These are phyloP conservation scores for Manis pentadactyla DNA, from an alignment of 2,797 vertebrate genomes.

Conservation along the genomic window DNA sequence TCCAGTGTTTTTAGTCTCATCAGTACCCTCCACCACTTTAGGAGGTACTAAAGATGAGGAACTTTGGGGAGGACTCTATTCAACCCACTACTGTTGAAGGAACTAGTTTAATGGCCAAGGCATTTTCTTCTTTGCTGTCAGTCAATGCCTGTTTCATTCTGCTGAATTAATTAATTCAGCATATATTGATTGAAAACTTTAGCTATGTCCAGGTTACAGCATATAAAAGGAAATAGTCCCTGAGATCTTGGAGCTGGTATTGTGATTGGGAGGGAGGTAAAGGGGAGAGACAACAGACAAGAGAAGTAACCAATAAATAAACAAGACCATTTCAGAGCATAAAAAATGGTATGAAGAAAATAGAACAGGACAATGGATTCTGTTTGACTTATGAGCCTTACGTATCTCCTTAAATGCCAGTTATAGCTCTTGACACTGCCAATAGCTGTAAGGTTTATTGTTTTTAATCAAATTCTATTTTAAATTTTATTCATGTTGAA, in stretches of 20 bases:
- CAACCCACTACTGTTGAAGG: background rate
- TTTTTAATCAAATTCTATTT: slow-evolving; percentile 9
- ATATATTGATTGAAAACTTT: background rate
- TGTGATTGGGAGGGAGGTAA: background rate
- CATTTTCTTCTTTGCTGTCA: background rate
- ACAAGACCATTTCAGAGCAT: background rate
- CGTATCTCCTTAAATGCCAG: background rate
- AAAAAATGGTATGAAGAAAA: background rate
- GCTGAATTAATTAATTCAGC: background rate
- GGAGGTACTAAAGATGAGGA: background rate
- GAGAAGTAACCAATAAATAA: background rate
- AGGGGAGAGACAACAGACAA: background rate
- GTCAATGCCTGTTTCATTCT: background rate
- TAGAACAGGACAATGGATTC: background rate
- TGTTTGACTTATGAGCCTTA: background rate
- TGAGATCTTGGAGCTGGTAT: background rate
- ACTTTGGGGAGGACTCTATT: background rate
- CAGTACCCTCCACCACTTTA: background rate
- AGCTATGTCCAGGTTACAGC: background rate
- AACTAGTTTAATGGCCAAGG: background rate
- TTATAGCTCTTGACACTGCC: background rate
- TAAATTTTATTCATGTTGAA: slow-evolving; percentile 30
- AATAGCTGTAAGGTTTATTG: background rate
- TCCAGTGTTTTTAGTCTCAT: background rate
- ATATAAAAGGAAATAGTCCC: background rate